A percentile compares a stretch with the other conserved stretches of the same genome.
phyloP scores from a whole-genome alignment of 2,888 invertebrate genomes.

The Nomada ferruginata region DNA sequence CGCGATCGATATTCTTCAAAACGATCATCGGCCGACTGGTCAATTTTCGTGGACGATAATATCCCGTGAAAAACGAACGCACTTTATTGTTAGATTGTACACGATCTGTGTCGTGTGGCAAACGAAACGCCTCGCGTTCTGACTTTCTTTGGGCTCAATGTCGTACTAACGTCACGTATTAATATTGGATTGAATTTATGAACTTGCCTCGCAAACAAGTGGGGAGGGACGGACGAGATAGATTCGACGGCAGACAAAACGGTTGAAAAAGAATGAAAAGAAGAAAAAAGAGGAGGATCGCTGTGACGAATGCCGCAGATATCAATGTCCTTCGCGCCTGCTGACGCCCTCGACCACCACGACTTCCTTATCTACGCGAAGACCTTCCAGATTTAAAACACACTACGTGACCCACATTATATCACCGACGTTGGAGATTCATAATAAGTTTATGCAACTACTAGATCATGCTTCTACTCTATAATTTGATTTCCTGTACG shows the following conservation, averaged over 20 bases:
- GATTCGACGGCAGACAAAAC: constrained; percentile 12
- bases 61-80: not conserved
- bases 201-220: constrained; percentile 43
- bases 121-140: not conserved
- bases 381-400: constrained; percentile 28
- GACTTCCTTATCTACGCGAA: constrained; percentile 52
- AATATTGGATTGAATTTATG: constrained; percentile 65
- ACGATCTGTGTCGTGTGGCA: not conserved
- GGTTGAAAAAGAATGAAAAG: not conserved
- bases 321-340: constrained; percentile 51
- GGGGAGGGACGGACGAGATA: constrained; percentile 16
- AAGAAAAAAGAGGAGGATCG: constrained; percentile 11
- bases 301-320: constrained; percentile 43
- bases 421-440: not conserved
- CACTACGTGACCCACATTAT: constrained; percentile 23
- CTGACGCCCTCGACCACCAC: constrained; percentile 62
- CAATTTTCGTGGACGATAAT: not conserved
- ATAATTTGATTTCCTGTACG: too few relatives aligned
- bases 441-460: too few relatives aligned
- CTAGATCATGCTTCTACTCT: too few relatives aligned
- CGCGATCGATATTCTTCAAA: constrained; percentile 51
- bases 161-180: constrained; percentile 38
- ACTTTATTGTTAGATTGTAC: not conserved
- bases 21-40: constrained; percentile 70
- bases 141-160: constrained; percentile 18